Percentiles rank a stretch among this genome's conserved stretches.
Conservation (phyloP, 2,888 invertebrate genomes). For the Leptura quadrifasciata region DNA sequence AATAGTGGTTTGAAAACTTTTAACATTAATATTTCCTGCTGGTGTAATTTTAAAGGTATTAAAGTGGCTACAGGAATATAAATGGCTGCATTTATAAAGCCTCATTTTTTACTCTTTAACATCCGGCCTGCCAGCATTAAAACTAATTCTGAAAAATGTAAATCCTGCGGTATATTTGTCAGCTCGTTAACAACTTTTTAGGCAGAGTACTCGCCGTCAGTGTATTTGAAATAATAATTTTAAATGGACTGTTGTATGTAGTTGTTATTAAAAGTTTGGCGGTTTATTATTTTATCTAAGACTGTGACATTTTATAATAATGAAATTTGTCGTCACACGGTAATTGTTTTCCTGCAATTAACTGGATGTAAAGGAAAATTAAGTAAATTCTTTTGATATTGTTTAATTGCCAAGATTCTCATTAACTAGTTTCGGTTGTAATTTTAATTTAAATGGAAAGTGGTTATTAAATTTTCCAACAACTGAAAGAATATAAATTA, state of each 20-base stretch:
- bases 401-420: no score
- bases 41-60: constrained; percentile 16
- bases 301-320: background rate
- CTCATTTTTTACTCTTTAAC: constrained; percentile 25
- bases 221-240: constrained; percentile 16
- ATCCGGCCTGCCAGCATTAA: constrained; percentile 15
- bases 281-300: constrained; percentile 14
- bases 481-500: no score
- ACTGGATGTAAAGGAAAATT: no score
- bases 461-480: no score
- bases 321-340: no score
- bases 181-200: constrained; percentile 24
- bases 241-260: constrained; percentile 15
- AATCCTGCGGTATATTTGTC: constrained; percentile 28
- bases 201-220: background rate
- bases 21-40: background rate
- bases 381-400: no score
- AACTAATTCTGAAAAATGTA: constrained; percentile 31
- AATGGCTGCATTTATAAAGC: constrained; percentile 18
- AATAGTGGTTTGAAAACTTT: constrained; percentile 1
- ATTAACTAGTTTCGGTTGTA: no score
- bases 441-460: no score
- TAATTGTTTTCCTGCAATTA: no score
- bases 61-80: constrained; percentile 18
- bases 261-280: constrained; percentile 15